Conservation (phyloP, 2,888 invertebrate species). For the Crocallis elinguaria region DNA sequence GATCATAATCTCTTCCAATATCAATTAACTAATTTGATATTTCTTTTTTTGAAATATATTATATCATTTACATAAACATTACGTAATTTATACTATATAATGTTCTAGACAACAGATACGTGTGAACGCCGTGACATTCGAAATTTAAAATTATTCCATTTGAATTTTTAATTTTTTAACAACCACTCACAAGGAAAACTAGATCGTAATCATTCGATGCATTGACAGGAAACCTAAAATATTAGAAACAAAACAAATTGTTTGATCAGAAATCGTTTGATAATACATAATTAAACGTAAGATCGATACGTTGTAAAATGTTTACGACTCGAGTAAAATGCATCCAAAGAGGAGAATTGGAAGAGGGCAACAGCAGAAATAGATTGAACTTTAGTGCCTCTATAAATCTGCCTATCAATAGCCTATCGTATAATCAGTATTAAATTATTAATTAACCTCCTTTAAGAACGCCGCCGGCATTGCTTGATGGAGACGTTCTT, state of each 20-base stretch:
- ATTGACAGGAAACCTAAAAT: neutral
- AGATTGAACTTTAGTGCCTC: conserved; percentile 27
- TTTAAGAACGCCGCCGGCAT: conserved; percentile 31
- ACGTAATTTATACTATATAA: neutral
- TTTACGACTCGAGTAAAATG: conserved; percentile 3
- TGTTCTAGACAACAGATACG: neutral
- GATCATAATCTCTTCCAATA: too few relatives aligned
- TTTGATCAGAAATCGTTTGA: conserved; percentile 5
- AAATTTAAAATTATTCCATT: neutral
- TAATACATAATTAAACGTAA: conserved; percentile 15
- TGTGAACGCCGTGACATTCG: conserved; percentile 19
- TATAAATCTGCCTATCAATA: conserved; percentile 39
- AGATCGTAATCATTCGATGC: neutral
- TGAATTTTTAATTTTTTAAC: neutral
- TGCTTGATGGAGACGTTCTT: conserved; percentile 7
- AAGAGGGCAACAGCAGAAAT: conserved; percentile 13
- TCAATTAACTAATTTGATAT: too few relatives aligned
- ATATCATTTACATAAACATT: neutral
- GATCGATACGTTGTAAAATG: conserved; percentile 3
- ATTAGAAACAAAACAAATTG: neutral
- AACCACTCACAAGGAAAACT: neutral
- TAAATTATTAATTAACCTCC: conserved; percentile 36
- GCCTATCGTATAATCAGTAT: conserved; percentile 37
- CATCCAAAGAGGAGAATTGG: conserved; percentile 9
- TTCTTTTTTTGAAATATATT: too few relatives aligned